A percentile compares a stretch with the other conserved stretches of the same genome.
Evolutionary conservation across 2,888 invertebrate species (phyloP).

Genomic region (Steinernema scapterisci): DNA sequence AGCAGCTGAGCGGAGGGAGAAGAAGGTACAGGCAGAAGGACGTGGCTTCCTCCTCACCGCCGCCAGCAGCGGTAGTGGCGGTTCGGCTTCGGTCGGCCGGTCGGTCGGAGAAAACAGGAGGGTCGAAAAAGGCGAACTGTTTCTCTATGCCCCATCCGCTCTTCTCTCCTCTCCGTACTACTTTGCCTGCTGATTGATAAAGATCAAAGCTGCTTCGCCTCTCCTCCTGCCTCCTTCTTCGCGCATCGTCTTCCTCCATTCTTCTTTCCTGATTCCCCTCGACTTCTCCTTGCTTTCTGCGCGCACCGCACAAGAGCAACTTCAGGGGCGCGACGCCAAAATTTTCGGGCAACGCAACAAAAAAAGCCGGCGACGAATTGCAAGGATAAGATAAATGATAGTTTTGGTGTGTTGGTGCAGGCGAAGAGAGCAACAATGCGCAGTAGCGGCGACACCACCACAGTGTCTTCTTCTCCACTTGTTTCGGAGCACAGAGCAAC

Average conservation of each 20-base stretch:
- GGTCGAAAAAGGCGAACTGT: neutral
- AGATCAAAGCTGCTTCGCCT: neutral
- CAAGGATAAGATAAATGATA: neutral
- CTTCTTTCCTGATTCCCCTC: too few species aligned
- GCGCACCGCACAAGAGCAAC: slow-evolving; percentile 8
- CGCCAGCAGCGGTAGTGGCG: slow-evolving; percentile 4
- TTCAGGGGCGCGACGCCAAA: neutral
- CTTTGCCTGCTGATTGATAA: neutral
- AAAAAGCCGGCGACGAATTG: neutral
- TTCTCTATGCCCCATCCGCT: neutral
- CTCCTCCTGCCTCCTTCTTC: too few species aligned
- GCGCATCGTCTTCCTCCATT: too few species aligned
- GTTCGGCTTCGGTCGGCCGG: too few species aligned
- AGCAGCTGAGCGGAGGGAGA: slow-evolving; percentile 10
- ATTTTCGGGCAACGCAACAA: neutral
- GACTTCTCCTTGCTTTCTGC: too few species aligned
- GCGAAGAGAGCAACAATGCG: too few species aligned
- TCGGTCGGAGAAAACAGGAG: neutral
- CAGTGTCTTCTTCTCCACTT: too few species aligned
- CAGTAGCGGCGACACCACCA: too few species aligned
- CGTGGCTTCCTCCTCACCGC: neutral
- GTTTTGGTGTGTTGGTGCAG: too few species aligned
- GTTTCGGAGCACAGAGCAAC: too few species aligned
- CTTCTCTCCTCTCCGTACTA: neutral
- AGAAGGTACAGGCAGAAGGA: neutral